Evolutionary conservation across 1,140 invertebrate species (phyloP).

Genomic region (Dendrolimus kikuchii): DNA sequence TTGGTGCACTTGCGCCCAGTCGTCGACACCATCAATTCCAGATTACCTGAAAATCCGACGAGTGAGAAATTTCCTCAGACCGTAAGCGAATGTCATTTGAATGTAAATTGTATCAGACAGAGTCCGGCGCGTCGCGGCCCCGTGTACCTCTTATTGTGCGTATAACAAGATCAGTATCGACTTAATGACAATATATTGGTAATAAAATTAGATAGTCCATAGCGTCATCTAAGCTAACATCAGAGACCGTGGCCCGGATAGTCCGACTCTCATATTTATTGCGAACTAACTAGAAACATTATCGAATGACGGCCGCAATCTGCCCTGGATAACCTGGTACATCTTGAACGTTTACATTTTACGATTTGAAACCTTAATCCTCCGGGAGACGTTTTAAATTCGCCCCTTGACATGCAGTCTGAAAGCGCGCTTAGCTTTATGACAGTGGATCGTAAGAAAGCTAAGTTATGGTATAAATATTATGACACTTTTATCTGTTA

Average conservation of each 20-base stretch:
- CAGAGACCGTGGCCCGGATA: slow-evolving; percentile 30
- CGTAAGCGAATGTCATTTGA: slow-evolving; percentile 66
- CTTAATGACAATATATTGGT: slow-evolving; percentile 73
- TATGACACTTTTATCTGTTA: slow-evolving; percentile 67
- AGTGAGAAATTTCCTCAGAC: slow-evolving; percentile 62
- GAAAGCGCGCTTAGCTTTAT: slow-evolving; percentile 58
- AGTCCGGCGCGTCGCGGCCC: slow-evolving; percentile 35
- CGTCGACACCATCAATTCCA: slow-evolving; percentile 54
- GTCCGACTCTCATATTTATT: slow-evolving; percentile 62
- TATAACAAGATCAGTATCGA: slow-evolving; percentile 72
- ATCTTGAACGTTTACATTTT: slow-evolving; percentile 29
- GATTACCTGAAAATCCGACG: slow-evolving; percentile 64
- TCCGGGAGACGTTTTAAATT: slow-evolving; percentile 35
- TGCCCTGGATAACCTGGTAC: slow-evolving; percentile 46
- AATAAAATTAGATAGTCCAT: slow-evolving; percentile 71
- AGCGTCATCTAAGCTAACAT: slow-evolving; percentile 56
- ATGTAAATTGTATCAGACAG: slow-evolving; percentile 63
- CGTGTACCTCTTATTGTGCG: slow-evolving; percentile 64
- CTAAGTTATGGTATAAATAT: slow-evolving; percentile 66
- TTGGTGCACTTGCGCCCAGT: slow-evolving; percentile 18
- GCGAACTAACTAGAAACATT: slow-evolving; percentile 66
- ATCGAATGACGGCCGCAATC: slow-evolving; percentile 50
- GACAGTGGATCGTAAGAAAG: slow-evolving; percentile 58
- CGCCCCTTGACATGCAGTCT: slow-evolving; percentile 15
- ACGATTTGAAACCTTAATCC: slow-evolving; percentile 48